Base-by-base conservation (phyloP, 2,113 vertebrate genomes). In the Podarcis raffonei region DNA sequence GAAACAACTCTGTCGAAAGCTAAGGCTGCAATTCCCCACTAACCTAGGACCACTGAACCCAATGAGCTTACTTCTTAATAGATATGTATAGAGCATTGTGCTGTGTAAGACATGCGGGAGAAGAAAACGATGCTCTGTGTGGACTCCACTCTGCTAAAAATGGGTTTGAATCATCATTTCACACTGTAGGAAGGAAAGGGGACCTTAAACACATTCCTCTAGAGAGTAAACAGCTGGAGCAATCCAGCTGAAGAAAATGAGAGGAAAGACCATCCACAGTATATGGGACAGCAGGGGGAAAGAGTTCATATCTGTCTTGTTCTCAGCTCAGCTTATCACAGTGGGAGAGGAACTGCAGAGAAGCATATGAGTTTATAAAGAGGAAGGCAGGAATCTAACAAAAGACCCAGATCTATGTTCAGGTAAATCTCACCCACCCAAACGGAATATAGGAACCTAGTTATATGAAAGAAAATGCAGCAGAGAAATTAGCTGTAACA, bases 31-130 rank as follows among this genome's bases (percentile, higher is more conserved):
- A 53, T 83, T 13, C 39, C 59, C n/a, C 27, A n/a, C 48, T 57
- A 8, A 32, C 30, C 30, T 32, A 30, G 16, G 15, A 80, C 23
- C 23, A 27, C 8, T 30, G 15, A 79, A 32, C 35, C 32, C 30
- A 35, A 32, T 23, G 20, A 16, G 71, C 20, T 18, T 48, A 83
- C 16, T 30, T n/a, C 30, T n/a, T 1, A 2, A 27, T 69, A 42
- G 30, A 3, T 3, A 20, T 4, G 66, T 8, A 22, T 5, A 48
- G 39, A 48, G 39, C 6, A 69, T 27, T 83, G 65, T 23, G 16
- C 8, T 59, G 18, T 25, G 72, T 32, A 42, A 62, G 48, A 18
- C 20, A 15, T 69, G 35, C 0, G 9, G 4, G n/a, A 1, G 1
- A 35, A 5, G 3, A 22, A 59, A 0, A 1, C 1, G 9, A 6